phyloP scores from a whole-genome alignment of 2,888 invertebrate species.

The Lithophane semibrunnea region DNA sequence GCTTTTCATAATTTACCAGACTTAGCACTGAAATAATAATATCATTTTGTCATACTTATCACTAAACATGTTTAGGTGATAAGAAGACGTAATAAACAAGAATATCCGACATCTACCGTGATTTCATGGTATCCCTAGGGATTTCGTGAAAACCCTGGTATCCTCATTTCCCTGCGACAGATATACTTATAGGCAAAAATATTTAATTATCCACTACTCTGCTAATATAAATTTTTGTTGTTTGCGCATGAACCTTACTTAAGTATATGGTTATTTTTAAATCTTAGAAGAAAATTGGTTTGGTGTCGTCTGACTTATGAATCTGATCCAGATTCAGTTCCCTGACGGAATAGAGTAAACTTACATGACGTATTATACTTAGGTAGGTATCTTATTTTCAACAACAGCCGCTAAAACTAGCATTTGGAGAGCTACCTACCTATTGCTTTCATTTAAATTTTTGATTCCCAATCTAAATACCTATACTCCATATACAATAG shows the following conservation, averaged over 20 bases:
- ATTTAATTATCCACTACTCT: neutral
- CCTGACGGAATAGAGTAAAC: neutral
- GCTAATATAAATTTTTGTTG: neutral
- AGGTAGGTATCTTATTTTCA: neutral
- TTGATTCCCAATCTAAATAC: neutral
- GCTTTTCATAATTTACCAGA: too few species aligned
- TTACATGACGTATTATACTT: neutral
- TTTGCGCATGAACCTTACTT: neutral
- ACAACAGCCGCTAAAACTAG: neutral
- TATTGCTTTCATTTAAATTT: neutral
- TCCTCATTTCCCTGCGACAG: too few species aligned
- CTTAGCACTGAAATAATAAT: too few species aligned
- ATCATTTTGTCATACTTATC: too few species aligned
- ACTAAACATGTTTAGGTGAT: too few species aligned
- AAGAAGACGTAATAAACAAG: too few species aligned
- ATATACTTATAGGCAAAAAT: neutral
- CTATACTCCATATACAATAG: too few species aligned
- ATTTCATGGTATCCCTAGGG: too few species aligned
- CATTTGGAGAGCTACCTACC: too few species aligned
- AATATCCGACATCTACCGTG: too few species aligned
- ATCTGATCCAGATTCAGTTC: neutral
- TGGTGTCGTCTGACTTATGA: neutral
- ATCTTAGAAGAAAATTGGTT: neutral
- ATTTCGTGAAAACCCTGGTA: too few species aligned
- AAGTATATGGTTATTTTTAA: neutral